Evolutionary conservation across 2,113 vertebrate species (phyloP).

Genomic region (Syrmaticus mikado): DNA sequence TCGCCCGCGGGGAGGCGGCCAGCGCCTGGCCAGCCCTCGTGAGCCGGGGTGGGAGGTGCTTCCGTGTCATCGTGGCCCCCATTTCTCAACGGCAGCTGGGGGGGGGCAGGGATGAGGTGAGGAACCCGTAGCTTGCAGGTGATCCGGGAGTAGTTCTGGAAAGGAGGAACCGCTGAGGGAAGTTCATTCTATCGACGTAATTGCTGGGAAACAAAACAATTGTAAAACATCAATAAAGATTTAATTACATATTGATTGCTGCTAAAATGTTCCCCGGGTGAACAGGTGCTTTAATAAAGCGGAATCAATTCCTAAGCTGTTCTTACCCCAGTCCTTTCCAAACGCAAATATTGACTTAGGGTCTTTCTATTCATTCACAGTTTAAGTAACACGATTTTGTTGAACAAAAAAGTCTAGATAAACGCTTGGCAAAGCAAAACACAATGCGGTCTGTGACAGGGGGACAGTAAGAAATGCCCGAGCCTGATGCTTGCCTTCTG

Average conservation of each 20-base stretch:
- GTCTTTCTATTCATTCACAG: constrained; percentile 33
- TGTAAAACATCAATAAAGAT: constrained; percentile 62
- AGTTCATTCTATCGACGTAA: constrained; percentile 6
- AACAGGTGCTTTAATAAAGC: constrained; percentile 65
- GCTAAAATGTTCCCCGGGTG: constrained; percentile 55
- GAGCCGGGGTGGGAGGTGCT: background rate
- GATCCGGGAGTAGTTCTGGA: background rate
- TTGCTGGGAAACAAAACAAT: constrained; percentile 62
- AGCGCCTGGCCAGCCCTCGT: background rate
- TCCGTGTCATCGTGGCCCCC: background rate
- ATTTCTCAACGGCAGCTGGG: background rate
- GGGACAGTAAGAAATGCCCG: background rate
- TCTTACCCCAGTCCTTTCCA: constrained; percentile 38
- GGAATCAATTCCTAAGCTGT: constrained; percentile 62
- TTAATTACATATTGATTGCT: constrained; percentile 68
- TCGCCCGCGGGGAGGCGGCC: no score
- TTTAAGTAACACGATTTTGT: constrained; percentile 64
- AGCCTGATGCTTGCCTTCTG: background rate
- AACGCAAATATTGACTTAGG: constrained; percentile 50
- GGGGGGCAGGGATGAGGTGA: background rate
- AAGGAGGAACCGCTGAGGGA: background rate
- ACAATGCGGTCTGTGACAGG: background rate
- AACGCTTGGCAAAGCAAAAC: background rate
- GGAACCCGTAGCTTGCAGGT: background rate
- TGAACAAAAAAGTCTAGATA: constrained; percentile 32